Evolutionary conservation across 2,888 invertebrate species (phyloP).

Genomic region (Polydesmus complanatus): DNA sequence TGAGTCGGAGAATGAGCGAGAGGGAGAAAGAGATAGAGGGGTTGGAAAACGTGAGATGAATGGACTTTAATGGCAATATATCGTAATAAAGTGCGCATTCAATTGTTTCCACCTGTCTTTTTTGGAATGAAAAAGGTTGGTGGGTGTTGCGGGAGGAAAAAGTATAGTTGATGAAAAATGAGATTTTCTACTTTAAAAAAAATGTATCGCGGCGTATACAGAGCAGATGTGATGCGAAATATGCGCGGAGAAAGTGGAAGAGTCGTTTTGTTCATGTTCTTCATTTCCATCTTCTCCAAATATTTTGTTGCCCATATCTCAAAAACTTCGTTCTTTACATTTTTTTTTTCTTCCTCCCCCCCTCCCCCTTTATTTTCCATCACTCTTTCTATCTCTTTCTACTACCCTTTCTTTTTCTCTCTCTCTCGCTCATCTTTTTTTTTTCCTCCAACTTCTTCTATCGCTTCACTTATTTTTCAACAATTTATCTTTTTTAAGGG

Average conservation of each 20-base stretch:
- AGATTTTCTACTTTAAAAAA: neutral
- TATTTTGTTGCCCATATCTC: neutral
- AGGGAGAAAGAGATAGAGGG: neutral
- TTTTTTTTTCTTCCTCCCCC: too few relatives aligned
- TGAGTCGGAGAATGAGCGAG: too few relatives aligned
- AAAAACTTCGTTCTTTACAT: too few relatives aligned
- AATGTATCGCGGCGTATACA: too few relatives aligned
- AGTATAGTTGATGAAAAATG: neutral
- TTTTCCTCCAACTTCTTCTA: neutral
- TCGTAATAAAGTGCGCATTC: neutral
- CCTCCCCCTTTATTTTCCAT: too few relatives aligned
- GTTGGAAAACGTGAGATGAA: neutral
- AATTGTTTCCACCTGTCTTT: neutral
- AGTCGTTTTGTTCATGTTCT: neutral
- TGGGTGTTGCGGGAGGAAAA: too few relatives aligned
- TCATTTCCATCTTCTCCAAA: neutral
- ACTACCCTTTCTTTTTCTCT: too few relatives aligned
- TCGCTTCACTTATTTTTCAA: neutral
- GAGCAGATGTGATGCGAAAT: neutral
- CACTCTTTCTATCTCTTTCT: too few relatives aligned
- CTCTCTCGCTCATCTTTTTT: too few relatives aligned
- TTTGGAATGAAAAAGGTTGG: too few relatives aligned
- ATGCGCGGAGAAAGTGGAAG: neutral
- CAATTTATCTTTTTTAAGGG: neutral
- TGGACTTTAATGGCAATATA: neutral